These are phyloP conservation scores for Bembecia ichneumoniformis DNA, from an alignment of 2,888 invertebrate species.

Conservation along the genomic window DNA sequence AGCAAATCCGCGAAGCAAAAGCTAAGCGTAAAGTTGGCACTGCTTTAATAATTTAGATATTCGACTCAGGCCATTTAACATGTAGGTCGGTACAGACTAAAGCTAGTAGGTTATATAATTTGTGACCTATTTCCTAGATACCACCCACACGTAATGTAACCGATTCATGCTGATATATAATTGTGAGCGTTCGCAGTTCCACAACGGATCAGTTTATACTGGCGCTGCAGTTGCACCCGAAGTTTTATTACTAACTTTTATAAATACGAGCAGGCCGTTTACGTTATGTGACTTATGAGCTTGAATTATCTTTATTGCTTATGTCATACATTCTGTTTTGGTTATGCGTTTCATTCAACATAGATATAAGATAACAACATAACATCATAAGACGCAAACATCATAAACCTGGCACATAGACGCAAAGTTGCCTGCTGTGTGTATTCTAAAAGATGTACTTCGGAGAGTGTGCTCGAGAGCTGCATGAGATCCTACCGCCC, in stretches of 20 bases:
- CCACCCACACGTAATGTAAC: slow-evolving; percentile 17
- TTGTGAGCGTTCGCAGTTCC: too few relatives aligned
- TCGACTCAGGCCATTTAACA: slow-evolving; percentile 15
- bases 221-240: slow-evolving; percentile 2
- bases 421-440: too few relatives aligned
- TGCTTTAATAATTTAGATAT: not conserved
- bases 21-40: not conserved
- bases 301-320: slow-evolving; percentile 19
- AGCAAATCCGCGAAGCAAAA: too few relatives aligned
- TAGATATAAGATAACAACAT: too few relatives aligned
- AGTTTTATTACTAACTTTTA: slow-evolving; percentile 5
- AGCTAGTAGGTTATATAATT: slow-evolving; percentile 25
- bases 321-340: not conserved
- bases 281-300: slow-evolving; percentile 6
- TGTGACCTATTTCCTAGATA: slow-evolving; percentile 27
- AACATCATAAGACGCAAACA: too few relatives aligned
- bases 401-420: too few relatives aligned
- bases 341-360: not conserved
- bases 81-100: slow-evolving; percentile 30
- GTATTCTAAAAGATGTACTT: too few relatives aligned
- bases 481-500: too few relatives aligned
- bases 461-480: too few relatives aligned
- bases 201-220: not conserved
- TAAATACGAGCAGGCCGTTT: not conserved
- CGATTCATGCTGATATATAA: not conserved